Evolutionary conservation across 2,113 vertebrate genomes (phyloP).

Genomic region (Mus pahari): DNA sequence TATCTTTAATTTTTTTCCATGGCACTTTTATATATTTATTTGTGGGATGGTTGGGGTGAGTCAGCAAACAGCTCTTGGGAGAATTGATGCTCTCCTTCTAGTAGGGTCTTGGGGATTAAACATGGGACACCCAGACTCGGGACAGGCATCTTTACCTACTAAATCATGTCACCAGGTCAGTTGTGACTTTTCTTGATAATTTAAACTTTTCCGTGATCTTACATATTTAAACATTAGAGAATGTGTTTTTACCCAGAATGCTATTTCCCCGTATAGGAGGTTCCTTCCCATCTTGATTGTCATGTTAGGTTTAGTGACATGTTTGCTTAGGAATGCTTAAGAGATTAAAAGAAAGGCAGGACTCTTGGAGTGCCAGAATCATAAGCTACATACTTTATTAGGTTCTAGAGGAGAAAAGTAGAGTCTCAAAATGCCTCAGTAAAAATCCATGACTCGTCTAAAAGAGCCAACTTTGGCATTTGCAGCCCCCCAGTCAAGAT

Average conservation of each 20-base stretch:
- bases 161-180: not conserved
- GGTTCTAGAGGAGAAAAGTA: conserved; percentile 57
- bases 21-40: not conserved
- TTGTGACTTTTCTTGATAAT: not conserved
- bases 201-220: not conserved
- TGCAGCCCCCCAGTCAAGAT: conserved; percentile 88
- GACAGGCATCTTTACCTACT: not conserved
- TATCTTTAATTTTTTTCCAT: not conserved
- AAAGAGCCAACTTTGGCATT: conserved; percentile 84
- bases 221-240: not conserved
- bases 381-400: conserved; percentile 79
- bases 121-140: too few species aligned
- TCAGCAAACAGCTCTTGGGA: not conserved
- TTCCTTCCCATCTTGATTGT: conserved; percentile 7
- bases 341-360: conserved; percentile 57
- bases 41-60: not conserved
- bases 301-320: not conserved
- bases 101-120: not conserved
- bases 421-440: conserved; percentile 56
- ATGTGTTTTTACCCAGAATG: not conserved
- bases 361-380: conserved; percentile 72
- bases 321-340: not conserved
- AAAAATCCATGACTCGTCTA: conserved; percentile 71
- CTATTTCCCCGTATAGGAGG: not conserved
- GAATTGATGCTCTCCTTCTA: not conserved